phyloP scores from a whole-genome alignment of 2,888 invertebrate genomes.

The Morpho achilles region DNA sequence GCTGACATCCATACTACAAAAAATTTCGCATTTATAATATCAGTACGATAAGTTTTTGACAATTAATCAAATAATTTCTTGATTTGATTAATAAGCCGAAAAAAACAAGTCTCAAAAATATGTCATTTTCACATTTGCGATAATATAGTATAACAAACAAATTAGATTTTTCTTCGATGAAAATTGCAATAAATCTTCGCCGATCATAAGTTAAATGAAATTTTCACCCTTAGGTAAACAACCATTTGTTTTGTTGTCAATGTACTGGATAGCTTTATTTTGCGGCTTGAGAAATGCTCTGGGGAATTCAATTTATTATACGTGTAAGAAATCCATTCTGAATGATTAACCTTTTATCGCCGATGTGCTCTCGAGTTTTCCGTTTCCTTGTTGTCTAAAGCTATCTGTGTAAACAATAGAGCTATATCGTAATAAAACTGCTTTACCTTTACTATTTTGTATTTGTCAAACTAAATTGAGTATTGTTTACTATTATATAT shows the following conservation, averaged over 20 bases:
- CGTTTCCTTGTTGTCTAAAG: not conserved
- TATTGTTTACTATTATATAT: too few relatives aligned
- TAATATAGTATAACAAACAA: not conserved
- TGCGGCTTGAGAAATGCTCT: slow-evolving; percentile 43
- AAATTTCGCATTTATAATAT: too few relatives aligned
- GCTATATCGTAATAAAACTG: too few relatives aligned
- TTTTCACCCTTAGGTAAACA: slow-evolving; percentile 45
- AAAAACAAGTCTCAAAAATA: not conserved
- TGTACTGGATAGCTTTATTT: slow-evolving; percentile 42
- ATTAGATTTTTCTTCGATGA: slow-evolving; percentile 4
- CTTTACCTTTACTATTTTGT: too few relatives aligned
- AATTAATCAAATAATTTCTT: too few relatives aligned
- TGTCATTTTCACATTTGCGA: not conserved
- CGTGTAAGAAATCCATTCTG: slow-evolving; percentile 47
- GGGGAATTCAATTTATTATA: slow-evolving; percentile 45
- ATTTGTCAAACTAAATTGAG: too few relatives aligned
- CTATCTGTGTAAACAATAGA: not conserved
- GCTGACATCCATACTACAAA: too few relatives aligned
- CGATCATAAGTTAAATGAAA: slow-evolving; percentile 43
- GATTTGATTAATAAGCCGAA: not conserved
- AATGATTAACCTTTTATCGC: slow-evolving; percentile 52
- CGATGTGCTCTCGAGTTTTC: slow-evolving; percentile 39
- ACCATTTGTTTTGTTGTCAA: slow-evolving; percentile 50
- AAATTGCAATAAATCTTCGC: slow-evolving; percentile 16
- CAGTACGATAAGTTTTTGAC: too few relatives aligned